A percentile compares a stretch with the other conserved stretches of the same genome.
These are phyloP conservation scores for Pantherophis alleghaniensis DNA, from an alignment of 2,797 vertebrate genomes.

Conservation along the genomic window DNA sequence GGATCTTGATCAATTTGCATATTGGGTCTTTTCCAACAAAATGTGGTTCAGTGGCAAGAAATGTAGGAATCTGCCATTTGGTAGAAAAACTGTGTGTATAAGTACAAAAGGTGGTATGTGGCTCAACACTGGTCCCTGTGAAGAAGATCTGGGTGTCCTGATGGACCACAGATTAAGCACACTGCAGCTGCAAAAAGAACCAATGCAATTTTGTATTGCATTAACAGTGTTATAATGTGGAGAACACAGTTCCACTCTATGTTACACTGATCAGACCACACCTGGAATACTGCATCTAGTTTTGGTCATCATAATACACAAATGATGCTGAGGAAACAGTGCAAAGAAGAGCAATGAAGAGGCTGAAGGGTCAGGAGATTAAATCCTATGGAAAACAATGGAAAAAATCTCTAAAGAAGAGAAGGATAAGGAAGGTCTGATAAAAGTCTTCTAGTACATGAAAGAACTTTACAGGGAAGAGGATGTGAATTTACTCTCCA, in stretches of 20 bases:
- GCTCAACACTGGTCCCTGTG: background rate
- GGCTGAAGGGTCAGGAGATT: background rate
- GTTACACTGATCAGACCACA: background rate
- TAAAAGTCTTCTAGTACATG: background rate
- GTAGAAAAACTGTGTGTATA: background rate
- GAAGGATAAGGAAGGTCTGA: background rate
- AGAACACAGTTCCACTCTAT: background rate
- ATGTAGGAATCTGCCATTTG: background rate
- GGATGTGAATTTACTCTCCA: background rate
- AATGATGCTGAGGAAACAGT: background rate
- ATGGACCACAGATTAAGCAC: background rate
- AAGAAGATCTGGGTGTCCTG: background rate
- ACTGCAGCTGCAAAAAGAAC: background rate
- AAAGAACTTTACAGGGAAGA: background rate
- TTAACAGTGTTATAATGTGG: background rate
- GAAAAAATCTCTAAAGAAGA: background rate
- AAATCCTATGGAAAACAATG: background rate
- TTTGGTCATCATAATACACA: background rate
- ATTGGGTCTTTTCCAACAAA: background rate
- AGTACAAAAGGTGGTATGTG: background rate
- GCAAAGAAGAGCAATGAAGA: background rate
- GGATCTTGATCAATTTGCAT: background rate
- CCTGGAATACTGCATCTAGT: background rate
- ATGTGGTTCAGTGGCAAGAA: background rate
- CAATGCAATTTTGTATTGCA: background rate